Conservation (phyloP, 1,140 invertebrate species). For the Oryctes rhinoceros region DNA sequence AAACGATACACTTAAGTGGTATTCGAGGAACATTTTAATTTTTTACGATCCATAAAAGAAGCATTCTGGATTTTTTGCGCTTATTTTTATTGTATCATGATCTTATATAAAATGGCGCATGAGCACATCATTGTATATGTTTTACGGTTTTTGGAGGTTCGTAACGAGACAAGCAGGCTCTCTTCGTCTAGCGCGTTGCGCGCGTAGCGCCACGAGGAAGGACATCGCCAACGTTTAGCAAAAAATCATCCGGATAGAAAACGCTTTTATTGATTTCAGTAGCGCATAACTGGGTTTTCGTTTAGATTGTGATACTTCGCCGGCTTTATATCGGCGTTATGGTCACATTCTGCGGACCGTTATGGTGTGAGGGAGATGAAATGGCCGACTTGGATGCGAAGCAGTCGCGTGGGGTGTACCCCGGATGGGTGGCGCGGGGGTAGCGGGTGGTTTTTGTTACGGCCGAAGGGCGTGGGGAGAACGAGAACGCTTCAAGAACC, state of each 20-base stretch:
- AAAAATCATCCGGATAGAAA: slow-evolving; percentile 55
- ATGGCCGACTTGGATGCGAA: slow-evolving; percentile 48
- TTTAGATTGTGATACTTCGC: slow-evolving; percentile 53
- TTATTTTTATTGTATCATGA: slow-evolving; percentile 42
- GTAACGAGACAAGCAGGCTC: background rate
- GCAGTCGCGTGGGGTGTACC: slow-evolving; percentile 46
- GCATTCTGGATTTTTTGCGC: slow-evolving; percentile 45
- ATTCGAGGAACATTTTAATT: slow-evolving; percentile 44
- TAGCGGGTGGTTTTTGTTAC: slow-evolving; percentile 39
- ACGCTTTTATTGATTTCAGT: slow-evolving; percentile 74
- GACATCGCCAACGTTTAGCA: slow-evolving; percentile 43
- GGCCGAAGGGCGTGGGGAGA: background rate
- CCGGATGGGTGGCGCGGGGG: slow-evolving; percentile 37
- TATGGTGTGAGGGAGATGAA: slow-evolving; percentile 47
- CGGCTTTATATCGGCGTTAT: background rate
- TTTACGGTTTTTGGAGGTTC: slow-evolving; percentile 47
- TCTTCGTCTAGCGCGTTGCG: background rate
- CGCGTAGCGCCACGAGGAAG: slow-evolving; percentile 5
- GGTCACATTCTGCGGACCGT: slow-evolving; percentile 47
- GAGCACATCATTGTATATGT: slow-evolving; percentile 54
- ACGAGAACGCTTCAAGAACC: slow-evolving; percentile 11
- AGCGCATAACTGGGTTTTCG: slow-evolving; percentile 65
- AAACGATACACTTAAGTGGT: slow-evolving; percentile 42
- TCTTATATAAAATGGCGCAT: slow-evolving; percentile 55
- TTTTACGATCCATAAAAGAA: slow-evolving; percentile 46